phyloP scores from a whole-genome alignment of 1,140 invertebrate genomes.

The Battus philenor region DNA sequence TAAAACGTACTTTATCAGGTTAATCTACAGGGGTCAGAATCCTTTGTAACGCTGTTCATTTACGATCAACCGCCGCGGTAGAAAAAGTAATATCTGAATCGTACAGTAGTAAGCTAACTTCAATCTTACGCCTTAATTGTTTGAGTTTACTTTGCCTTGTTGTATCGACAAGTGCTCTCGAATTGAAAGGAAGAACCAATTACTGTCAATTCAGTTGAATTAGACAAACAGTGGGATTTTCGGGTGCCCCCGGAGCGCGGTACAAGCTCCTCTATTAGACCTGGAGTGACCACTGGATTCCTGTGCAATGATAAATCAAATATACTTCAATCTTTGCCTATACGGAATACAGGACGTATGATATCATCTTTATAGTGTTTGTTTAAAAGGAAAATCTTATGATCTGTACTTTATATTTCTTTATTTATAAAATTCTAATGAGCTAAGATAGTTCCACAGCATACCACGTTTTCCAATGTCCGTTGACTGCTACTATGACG shows the following conservation, averaged over 20 bases:
- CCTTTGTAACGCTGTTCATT: conserved; percentile 2
- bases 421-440: no score
- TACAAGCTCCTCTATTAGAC: conserved; percentile 4
- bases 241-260: conserved; percentile 24
- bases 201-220: conserved; percentile 55
- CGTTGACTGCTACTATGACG: no score
- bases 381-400: no score
- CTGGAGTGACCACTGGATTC: conserved; percentile 5
- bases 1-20: conserved; percentile 19
- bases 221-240: conserved; percentile 52
- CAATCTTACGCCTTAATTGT: not conserved
- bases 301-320: no score
- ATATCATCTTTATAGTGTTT: no score
- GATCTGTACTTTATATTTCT: no score
- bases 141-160: conserved; percentile 23
- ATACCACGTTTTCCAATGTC: no score
- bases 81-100: conserved; percentile 19
- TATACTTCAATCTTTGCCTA: no score
- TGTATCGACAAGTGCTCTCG: conserved; percentile 37
- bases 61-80: not conserved
- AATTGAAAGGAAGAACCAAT: conserved; percentile 58
- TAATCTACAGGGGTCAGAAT: conserved; percentile 17
- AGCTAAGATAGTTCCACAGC: no score
- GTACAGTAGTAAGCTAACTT: conserved; percentile 7
- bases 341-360: no score